Evolutionary conservation across 2,113 vertebrate species (phyloP).

Genomic region (Spizaetus ornatus): DNA sequence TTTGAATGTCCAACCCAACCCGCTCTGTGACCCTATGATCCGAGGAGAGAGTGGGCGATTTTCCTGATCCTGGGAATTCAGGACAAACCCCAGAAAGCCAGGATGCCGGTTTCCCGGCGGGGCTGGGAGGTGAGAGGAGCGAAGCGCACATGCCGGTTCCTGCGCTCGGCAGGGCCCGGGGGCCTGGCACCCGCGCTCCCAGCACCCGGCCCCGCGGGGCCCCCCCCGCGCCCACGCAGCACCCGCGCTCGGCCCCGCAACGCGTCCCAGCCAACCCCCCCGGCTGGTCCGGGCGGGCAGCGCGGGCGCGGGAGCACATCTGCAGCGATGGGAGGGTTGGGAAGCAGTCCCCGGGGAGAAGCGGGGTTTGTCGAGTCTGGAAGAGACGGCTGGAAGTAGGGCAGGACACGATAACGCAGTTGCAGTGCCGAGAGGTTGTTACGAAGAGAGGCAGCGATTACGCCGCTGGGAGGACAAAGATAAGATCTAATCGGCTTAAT

Average conservation of each 20-base stretch:
- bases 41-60: neutral
- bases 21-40: neutral
- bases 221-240: neutral
- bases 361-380: neutral
- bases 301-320: neutral
- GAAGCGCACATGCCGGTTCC: neutral
- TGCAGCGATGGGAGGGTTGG: neutral
- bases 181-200: neutral
- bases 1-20: neutral
- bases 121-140: neutral
- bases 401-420: neutral
- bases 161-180: neutral
- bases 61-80: neutral
- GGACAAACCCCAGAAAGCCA: neutral
- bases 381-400: neutral
- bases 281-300: neutral
- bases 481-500: neutral
- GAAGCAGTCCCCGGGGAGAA: neutral
- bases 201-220: neutral
- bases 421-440: neutral
- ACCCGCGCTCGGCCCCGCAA: rapidly evolving
- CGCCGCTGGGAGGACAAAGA: neutral
- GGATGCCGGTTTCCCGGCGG: neutral
- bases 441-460: neutral
- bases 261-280: neutral